These are phyloP conservation scores for Psephotus haematonotus DNA, from an alignment of 2,113 vertebrate genomes.

Conservation along the genomic window DNA sequence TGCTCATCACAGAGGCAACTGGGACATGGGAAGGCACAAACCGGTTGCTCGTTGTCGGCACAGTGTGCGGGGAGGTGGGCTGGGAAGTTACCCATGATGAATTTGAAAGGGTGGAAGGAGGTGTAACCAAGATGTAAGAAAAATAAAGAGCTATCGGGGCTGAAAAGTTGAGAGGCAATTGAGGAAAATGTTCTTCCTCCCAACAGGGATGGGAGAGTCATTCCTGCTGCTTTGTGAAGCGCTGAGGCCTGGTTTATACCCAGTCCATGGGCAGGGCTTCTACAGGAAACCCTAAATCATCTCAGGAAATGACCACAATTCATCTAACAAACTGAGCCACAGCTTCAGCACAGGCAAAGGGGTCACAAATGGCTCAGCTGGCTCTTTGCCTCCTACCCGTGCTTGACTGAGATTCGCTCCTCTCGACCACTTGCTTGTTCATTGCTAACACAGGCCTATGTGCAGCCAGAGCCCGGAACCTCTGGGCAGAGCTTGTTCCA, in stretches of 20 bases:
- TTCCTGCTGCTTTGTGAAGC: background rate
- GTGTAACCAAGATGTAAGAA: background rate
- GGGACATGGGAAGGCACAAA: background rate
- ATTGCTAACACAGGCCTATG: rapidly evolving
- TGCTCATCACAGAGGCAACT: background rate
- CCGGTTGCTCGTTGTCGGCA: too few species aligned
- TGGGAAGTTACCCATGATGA: background rate
- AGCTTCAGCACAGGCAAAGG: background rate
- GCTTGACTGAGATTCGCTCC: rapidly evolving
- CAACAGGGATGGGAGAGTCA: rapidly evolving
- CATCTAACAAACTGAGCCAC: too few species aligned
- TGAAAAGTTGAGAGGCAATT: background rate
- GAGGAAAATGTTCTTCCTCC: background rate
- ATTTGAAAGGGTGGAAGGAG: background rate
- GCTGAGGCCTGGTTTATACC: background rate
- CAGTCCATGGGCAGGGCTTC: background rate
- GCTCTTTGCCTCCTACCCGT: background rate
- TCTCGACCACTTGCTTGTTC: background rate
- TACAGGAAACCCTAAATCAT: background rate
- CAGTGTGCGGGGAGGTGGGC: too few species aligned
- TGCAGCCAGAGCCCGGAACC: background rate
- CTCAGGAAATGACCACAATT: background rate
- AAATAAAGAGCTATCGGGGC: background rate
- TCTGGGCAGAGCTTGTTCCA: background rate
- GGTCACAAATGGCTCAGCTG: too few species aligned